Percentiles rank a stretch among this genome's conserved stretches.
Conservation (phyloP, 2,113 vertebrate genomes). For the Microtus pennsylvanicus region DNA sequence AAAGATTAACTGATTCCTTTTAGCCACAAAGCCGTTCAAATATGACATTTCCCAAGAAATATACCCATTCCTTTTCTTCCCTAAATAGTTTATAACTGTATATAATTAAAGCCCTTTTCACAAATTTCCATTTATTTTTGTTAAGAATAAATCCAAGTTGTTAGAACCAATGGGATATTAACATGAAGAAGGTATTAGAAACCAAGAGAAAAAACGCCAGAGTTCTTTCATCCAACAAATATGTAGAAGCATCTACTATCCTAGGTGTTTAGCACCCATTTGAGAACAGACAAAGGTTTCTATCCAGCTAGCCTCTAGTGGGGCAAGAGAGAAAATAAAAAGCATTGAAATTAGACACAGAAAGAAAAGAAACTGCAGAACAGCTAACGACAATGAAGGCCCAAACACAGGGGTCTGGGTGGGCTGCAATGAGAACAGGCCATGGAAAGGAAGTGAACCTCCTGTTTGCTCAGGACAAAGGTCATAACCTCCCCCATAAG, state of each 20-base stretch:
- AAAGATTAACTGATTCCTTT: conserved; percentile 34
- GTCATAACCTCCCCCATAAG: not conserved
- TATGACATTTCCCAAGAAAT: conserved; percentile 33
- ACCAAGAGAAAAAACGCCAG: conserved; percentile 1
- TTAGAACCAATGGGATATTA: not conserved
- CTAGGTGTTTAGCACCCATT: not conserved
- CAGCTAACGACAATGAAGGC: not conserved
- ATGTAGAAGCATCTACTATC: not conserved
- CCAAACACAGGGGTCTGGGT: not conserved
- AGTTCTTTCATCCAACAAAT: not conserved
- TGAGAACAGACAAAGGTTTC: not conserved
- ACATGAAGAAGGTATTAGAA: not conserved
- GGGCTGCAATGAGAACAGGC: not conserved
- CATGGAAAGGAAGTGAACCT: not conserved
- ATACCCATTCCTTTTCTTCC: not conserved
- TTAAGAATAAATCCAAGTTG: conserved; percentile 13
- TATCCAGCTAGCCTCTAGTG: not conserved
- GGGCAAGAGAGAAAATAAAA: not conserved
- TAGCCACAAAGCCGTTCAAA: not conserved
- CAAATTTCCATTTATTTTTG: conserved; percentile 18
- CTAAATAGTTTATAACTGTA: not conserved
- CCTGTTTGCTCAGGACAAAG: not conserved
- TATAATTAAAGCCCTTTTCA: conserved; percentile 5
- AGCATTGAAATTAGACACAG: not conserved
- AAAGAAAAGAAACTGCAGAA: not conserved